Base-by-base conservation (phyloP, 1,140 invertebrate species). In the Achroia grisella region DNA sequence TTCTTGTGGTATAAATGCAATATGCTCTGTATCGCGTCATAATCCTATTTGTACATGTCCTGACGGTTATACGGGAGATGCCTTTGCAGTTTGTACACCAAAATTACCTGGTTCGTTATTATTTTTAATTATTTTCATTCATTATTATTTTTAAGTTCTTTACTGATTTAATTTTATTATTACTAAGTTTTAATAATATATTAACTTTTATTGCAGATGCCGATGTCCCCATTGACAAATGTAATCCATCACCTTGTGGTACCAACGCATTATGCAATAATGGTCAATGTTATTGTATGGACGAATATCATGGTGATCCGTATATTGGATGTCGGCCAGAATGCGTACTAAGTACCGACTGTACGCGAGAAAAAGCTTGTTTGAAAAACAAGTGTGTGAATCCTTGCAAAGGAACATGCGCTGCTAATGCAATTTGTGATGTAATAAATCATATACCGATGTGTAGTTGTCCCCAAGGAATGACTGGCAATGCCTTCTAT, bases 1-100 rank as follows among this genome's bases (percentile, higher is more conserved):
- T 9, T 90, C 91, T 0, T 93, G 92, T 56, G 92, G 92, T 35
- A 75, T 89, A 36, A 84, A 86, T 33, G 91, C 93, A 4, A 75
- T 90, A 34, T 94, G 93, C 57, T 87, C 90, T 59, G 92, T 93
- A 2, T 87, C 91, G 1, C 90, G 91, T 55, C 93, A 94, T 65
- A 72, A 89, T 28, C 92, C 93, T 9, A 88, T 90, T n/a, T 95
- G 93, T 65, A 90, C 88, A 44, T 95, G 94, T 67, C 80, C 85
- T 0, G 76, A 89, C 35, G 90, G 91, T 28, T 93, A 89, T 59
- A 91, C 89, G 15, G 94, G 94, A 37, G 89, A 93, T 87, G 91
- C 92, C 2, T 93, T 92, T 66, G 86, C 71, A 44, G 80, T 84
- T 45, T 91, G 90, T 52, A 81, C 76, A 39, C 62, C 76, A 3